A percentile compares a stretch with the other conserved stretches of the same genome.
Conservation (phyloP, 2,113 vertebrate species). For the Chaetorhynchus papuensis region DNA sequence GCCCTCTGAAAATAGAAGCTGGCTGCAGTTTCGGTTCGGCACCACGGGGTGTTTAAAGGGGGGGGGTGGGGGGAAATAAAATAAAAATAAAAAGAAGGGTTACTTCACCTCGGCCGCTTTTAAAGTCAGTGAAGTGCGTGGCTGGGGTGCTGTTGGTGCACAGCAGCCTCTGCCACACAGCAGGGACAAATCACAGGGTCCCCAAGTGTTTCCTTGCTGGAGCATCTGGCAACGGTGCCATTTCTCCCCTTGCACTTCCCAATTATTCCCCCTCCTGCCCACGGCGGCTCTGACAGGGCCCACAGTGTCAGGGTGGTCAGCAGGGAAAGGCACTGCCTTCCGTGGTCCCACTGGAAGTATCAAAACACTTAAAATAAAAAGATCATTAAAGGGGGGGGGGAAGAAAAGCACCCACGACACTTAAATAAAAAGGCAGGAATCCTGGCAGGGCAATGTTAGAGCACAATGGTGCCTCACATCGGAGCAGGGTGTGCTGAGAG, state of each 20-base stretch:
- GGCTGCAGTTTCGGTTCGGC: constrained; percentile 65
- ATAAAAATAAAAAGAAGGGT: constrained; percentile 29
- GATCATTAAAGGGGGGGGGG: neutral
- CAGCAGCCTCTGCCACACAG: neutral
- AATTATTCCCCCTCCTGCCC: neutral
- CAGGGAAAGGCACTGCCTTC: neutral
- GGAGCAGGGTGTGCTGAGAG: neutral
- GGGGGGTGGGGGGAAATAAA: too few relatives aligned
- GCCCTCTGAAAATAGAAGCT: constrained; percentile 73
- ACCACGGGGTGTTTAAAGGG: constrained; percentile 62
- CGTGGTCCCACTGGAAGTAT: neutral
- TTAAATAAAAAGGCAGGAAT: neutral
- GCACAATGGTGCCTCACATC: neutral
- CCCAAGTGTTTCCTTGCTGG: neutral
- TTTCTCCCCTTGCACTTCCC: neutral
- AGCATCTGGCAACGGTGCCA: neutral
- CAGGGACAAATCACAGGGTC: neutral
- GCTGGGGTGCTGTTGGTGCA: constrained; percentile 30
- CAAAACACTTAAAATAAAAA: neutral
- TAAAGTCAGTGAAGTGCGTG: constrained; percentile 51
- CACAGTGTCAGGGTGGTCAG: constrained; percentile 25
- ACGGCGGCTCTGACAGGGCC: neutral
- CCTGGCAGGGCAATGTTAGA: neutral
- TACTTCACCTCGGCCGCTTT: constrained; percentile 69
- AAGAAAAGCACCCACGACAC: neutral